Conservation (phyloP, 2,113 vertebrate species). For the Madoqua kirkii region DNA sequence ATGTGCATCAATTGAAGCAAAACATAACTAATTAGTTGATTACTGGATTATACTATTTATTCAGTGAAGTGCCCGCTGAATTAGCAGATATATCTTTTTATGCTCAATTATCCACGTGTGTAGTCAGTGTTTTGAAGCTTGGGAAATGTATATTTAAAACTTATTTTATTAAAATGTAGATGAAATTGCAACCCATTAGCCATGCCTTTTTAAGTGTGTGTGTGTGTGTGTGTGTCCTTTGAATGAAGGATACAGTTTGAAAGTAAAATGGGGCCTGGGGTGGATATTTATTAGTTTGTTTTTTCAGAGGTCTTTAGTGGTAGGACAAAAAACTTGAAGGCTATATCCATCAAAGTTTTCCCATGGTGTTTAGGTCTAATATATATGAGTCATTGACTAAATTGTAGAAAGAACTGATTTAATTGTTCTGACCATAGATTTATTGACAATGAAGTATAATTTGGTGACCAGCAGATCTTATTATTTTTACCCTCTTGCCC, state of each 20-base stretch:
- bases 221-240: neutral
- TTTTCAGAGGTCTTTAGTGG: neutral
- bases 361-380: conserved; percentile 48
- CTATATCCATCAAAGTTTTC: conserved; percentile 58
- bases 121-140: neutral
- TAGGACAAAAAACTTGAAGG: conserved; percentile 35
- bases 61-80: neutral
- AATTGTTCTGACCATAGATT: conserved; percentile 56
- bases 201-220: neutral
- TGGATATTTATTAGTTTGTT: neutral
- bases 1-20: neutral
- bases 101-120: neutral
- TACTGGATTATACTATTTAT: conserved; percentile 1
- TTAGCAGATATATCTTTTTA: conserved; percentile 30
- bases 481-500: conserved; percentile 42
- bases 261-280: neutral
- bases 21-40: conserved; percentile 8
- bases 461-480: conserved; percentile 30
- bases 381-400: conserved; percentile 50
- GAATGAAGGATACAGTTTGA: neutral
- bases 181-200: neutral
- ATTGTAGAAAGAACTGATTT: conserved; percentile 58
- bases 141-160: neutral
- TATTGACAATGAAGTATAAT: conserved; percentile 60
- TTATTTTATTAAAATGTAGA: neutral